Percentiles rank a stretch among this genome's conserved stretches.
These are phyloP conservation scores for Hyaena hyaena DNA, from an alignment of 2,113 vertebrate genomes.

Conservation along the genomic window DNA sequence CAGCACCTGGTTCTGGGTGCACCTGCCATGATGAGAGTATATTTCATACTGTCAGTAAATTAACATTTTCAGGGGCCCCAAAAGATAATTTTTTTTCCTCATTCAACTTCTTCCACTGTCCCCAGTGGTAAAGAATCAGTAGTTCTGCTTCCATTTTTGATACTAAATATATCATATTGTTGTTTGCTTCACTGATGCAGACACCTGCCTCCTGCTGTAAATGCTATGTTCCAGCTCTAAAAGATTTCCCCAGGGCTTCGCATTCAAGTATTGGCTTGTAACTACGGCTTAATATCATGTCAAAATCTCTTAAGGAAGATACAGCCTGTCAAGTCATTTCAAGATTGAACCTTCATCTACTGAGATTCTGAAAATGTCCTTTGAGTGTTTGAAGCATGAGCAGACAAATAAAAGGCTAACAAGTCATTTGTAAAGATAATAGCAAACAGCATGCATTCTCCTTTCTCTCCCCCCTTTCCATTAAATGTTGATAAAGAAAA, in stretches of 20 bases:
- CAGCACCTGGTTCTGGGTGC: constrained; percentile 92
- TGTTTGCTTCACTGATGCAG: constrained; percentile 92
- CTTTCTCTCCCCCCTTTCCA: constrained; percentile 85
- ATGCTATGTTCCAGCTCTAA: constrained; percentile 88
- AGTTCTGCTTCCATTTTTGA: constrained; percentile 90
- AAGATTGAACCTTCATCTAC: constrained; percentile 85
- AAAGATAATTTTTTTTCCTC: constrained; percentile 81
- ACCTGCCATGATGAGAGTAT: constrained; percentile 91
- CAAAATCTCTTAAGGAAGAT: constrained; percentile 94
- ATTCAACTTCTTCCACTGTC: constrained; percentile 86
- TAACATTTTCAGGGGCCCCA: constrained; percentile 91
- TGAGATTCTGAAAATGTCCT: constrained; percentile 87
- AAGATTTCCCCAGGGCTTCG: constrained; percentile 92
- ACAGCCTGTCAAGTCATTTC: constrained; percentile 89
- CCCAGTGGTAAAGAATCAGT: constrained; percentile 87
- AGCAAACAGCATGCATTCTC: constrained; percentile 86
- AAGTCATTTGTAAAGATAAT: constrained; percentile 93
- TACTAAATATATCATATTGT: constrained; percentile 93
- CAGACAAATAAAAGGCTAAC: constrained; percentile 90
- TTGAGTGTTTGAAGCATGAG: constrained; percentile 88
- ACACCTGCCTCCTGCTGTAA: constrained; percentile 92
- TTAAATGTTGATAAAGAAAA: constrained; percentile 89
- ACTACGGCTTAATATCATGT: constrained; percentile 95
- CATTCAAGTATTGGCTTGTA: constrained; percentile 93
- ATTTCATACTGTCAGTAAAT: constrained; percentile 95